A percentile compares a stretch with the other conserved stretches of the same genome.
Conservation (phyloP, 2,888 invertebrate species). For the Frankliniella intonsa region DNA sequence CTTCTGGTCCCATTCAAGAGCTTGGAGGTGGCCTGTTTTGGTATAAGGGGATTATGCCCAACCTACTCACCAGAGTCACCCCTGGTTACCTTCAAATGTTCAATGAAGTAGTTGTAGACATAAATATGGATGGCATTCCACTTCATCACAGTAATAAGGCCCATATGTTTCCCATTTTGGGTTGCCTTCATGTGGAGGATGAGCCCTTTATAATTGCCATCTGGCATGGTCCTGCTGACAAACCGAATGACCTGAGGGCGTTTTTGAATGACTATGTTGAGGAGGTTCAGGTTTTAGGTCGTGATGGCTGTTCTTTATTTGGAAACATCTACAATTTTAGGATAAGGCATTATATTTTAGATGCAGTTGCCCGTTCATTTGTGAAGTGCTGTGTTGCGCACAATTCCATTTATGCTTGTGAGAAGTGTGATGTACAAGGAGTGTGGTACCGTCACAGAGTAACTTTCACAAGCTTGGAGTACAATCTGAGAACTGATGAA, state of each 20-base stretch:
- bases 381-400: not conserved
- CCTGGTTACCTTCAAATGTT: not conserved
- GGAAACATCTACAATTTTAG: not conserved
- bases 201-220: not conserved
- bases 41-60: not conserved
- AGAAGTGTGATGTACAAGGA: not conserved
- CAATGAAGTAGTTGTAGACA: not conserved
- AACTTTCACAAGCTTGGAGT: not conserved
- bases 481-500: not conserved
- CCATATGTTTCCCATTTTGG: not conserved
- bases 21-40: not conserved
- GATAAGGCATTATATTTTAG: not conserved
- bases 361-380: not conserved
- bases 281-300: not conserved
- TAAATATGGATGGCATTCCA: not conserved
- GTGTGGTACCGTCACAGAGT: not conserved
- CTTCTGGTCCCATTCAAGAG: not conserved
- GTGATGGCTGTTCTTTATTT: not conserved
- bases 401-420: not conserved
- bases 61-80: not conserved
- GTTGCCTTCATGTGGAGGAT: not conserved
- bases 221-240: not conserved
- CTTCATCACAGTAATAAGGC: not conserved
- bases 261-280: not conserved
- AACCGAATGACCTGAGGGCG: not conserved